Conservation (phyloP, 1,140 invertebrate genomes). For the Pemphigus obesinymphae region DNA sequence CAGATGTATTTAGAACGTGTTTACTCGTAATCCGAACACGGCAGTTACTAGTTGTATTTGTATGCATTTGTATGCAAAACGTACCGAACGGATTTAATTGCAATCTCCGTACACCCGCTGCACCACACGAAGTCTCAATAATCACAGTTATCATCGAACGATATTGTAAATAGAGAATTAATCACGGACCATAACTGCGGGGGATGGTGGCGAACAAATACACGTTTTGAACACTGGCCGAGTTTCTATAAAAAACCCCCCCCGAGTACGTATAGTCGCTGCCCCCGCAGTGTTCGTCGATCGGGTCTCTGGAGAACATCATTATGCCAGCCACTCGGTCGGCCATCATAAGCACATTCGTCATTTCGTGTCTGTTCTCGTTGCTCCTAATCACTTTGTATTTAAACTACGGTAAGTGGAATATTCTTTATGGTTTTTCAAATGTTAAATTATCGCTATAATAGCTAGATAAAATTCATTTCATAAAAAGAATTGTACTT, state of each 20-base stretch:
- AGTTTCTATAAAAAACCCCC: neutral
- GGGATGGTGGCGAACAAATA: neutral
- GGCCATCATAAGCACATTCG: slow-evolving; percentile 7
- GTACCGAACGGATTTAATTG: neutral
- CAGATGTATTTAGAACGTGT: neutral
- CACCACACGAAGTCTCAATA: neutral
- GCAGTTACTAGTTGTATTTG: neutral
- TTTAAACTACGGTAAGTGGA: neutral
- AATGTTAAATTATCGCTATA: neutral
- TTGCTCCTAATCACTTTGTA: neutral
- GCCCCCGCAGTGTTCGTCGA: neutral
- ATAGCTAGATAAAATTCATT: too few species aligned
- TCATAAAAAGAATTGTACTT: too few species aligned
- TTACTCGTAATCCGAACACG: neutral
- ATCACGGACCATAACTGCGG: neutral
- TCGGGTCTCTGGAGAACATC: neutral
- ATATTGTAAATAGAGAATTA: neutral
- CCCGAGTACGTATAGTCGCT: neutral
- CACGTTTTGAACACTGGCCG: neutral
- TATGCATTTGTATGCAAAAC: neutral
- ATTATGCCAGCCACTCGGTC: slow-evolving; percentile 5
- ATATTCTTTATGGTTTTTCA: neutral
- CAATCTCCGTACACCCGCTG: neutral
- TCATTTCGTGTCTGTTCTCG: neutral
- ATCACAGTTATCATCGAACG: neutral